Base-by-base conservation (phyloP, 2,888 invertebrate genomes). In the Stenurella melanura region DNA sequence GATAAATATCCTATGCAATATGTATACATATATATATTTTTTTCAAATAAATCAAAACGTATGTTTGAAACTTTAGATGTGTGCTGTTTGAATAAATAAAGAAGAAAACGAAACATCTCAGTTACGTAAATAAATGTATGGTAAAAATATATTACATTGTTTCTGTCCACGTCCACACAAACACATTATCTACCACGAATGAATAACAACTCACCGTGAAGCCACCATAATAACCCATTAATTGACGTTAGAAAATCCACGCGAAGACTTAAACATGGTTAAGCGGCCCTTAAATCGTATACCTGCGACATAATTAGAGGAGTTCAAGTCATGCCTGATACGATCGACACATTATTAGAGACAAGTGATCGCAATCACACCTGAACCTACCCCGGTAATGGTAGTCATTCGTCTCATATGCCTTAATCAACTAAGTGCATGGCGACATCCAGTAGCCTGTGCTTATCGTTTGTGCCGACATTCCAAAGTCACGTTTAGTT, bases 331-430 rank as follows among this genome's bases (percentile, higher is more conserved):
- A 67, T 60, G 72, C 38, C 54, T 66, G 83, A 84, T 84, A 83
- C 79, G 60, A 84, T 83, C 83, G 82, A 83, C 83, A 82, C 82
- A 80, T 84, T 84, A 83, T 84, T 84, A 83, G 83, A 83, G 82
- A 83, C 83, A 80, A 81, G 83, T 84, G 83, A 84, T 84, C 78
- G 84, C 84, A 83, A 84, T 84, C 84, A 84, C 84, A 84, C 84
- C 81, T 82, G 79, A 81, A 76, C 78, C 76, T 75, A 77, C 77
- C 80, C 76, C 64, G 75, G 78, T 83, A 83, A 84, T 84, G 82
- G 83, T 76, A 77, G 78, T 78, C 81, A 83, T 83, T 79, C 78
- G 79, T 83, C 83, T 83, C 77, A 66, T 80, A 84, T 79, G 81
- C 83, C 83, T 84, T 84, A 83, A 84, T 84, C 84, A 83, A 81